phyloP scores from a whole-genome alignment of 2,888 invertebrate species.

The Flexamia atlantica region DNA sequence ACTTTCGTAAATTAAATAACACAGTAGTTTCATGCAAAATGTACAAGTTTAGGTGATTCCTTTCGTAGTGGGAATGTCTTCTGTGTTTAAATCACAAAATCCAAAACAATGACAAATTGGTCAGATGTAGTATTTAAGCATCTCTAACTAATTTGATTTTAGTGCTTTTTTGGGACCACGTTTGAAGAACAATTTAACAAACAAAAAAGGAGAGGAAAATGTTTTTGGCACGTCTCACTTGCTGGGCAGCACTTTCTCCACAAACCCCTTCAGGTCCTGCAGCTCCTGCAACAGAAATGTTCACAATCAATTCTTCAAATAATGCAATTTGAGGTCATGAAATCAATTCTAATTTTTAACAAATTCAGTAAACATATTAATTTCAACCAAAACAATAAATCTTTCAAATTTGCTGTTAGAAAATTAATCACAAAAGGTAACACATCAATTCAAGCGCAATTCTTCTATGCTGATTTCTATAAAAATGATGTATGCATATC shows the following conservation, averaged over 20 bases:
- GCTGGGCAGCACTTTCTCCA: slow-evolving; percentile 72
- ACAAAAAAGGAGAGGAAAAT: slow-evolving; percentile 10
- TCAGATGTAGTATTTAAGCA: slow-evolving; percentile 5
- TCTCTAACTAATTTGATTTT: slow-evolving; percentile 33
- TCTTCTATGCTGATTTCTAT: no score
- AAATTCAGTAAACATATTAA: no score
- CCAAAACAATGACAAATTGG: background rate
- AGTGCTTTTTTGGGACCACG: slow-evolving; percentile 44
- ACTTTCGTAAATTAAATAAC: slow-evolving; percentile 9
- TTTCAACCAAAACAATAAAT: no score
- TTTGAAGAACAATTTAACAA: slow-evolving; percentile 34
- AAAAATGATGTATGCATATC: no score
- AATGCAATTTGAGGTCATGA: no score
- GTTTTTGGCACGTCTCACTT: slow-evolving; percentile 64
- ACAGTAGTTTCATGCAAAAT: background rate
- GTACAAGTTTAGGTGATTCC: slow-evolving; percentile 23
- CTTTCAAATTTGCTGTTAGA: no score
- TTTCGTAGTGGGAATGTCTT: slow-evolving; percentile 39
- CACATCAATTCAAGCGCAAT: no score
- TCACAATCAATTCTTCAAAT: no score
- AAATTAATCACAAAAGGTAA: no score
- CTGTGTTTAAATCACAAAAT: background rate
- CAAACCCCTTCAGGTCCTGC: slow-evolving; percentile 81
- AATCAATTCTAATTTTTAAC: no score
- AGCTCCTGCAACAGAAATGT: slow-evolving; percentile 77